phyloP scores from a whole-genome alignment of 1,140 invertebrate genomes.

The Pteromalus puparum region DNA sequence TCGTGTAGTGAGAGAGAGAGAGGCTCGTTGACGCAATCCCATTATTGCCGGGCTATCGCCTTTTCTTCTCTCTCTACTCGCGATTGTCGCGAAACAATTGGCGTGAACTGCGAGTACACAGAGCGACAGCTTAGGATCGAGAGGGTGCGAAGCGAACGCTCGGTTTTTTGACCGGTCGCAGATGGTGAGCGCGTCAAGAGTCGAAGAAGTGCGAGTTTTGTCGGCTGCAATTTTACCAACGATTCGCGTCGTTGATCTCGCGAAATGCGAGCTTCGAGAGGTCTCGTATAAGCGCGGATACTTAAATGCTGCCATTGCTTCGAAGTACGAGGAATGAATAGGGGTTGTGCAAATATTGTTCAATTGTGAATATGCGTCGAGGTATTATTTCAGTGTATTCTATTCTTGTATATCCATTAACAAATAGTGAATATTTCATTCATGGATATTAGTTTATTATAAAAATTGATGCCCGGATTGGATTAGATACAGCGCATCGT shows the following conservation, averaged over 20 bases:
- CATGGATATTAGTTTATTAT: too few species aligned
- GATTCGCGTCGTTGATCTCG: background rate
- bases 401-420: too few species aligned
- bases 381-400: too few species aligned
- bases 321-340: background rate
- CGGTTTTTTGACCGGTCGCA: slow-evolving; percentile 6
- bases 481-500: too few species aligned
- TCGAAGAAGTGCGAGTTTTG: background rate
- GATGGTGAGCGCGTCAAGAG: slow-evolving; percentile 2
- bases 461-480: too few species aligned
- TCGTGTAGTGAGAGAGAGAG: too few species aligned
- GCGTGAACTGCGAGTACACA: slow-evolving; percentile 1
- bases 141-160: slow-evolving; percentile 11
- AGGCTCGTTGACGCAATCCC: background rate
- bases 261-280: background rate
- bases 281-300: background rate
- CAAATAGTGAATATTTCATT: too few species aligned
- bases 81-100: slow-evolving; percentile 17
- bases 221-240: slow-evolving; percentile 10
- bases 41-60: slow-evolving; percentile 11
- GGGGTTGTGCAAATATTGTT: background rate
- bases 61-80: slow-evolving; percentile 14
- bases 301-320: background rate
- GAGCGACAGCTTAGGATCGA: background rate
- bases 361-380: too few species aligned